Conservation (phyloP, 2,888 invertebrate genomes). For the Odontomyia ornata region DNA sequence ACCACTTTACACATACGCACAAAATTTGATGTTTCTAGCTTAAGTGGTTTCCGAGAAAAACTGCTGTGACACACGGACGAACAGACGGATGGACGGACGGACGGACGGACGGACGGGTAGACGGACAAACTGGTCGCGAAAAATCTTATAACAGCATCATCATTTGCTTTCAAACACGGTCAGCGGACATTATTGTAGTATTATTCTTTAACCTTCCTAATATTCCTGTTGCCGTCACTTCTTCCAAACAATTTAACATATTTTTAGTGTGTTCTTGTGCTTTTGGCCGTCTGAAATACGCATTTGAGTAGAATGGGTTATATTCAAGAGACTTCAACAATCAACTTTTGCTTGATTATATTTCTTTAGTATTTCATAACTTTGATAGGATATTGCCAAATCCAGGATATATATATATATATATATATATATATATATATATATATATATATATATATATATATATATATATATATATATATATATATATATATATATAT, state of each 20-base stretch:
- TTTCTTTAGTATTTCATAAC: constrained; percentile 90
- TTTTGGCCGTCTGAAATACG: constrained; percentile 82
- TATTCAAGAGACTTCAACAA: constrained; percentile 84
- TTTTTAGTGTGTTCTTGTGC: constrained; percentile 84
- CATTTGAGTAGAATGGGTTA: constrained; percentile 89
- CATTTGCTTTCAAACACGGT: constrained; percentile 83
- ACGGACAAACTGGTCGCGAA: no score
- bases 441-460: no score
- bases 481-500: no score
- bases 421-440: no score
- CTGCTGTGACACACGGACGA: no score
- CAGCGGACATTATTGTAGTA: constrained; percentile 82
- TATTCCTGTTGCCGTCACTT: constrained; percentile 92
- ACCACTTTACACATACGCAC: no score
- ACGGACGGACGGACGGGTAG: no score
- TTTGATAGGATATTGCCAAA: constrained; percentile 92
- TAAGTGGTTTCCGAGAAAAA: no score
- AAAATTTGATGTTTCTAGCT: no score
- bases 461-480: no score
- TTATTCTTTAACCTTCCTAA: constrained; percentile 88
- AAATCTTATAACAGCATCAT: constrained; percentile 79
- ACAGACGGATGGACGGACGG: no score
- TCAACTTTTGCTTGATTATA: constrained; percentile 86
- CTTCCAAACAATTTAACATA: constrained; percentile 84
- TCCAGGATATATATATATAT: constrained; percentile 77